phyloP scores from a whole-genome alignment of 2,113 vertebrate genomes.

The Sigmodon hispidus region DNA sequence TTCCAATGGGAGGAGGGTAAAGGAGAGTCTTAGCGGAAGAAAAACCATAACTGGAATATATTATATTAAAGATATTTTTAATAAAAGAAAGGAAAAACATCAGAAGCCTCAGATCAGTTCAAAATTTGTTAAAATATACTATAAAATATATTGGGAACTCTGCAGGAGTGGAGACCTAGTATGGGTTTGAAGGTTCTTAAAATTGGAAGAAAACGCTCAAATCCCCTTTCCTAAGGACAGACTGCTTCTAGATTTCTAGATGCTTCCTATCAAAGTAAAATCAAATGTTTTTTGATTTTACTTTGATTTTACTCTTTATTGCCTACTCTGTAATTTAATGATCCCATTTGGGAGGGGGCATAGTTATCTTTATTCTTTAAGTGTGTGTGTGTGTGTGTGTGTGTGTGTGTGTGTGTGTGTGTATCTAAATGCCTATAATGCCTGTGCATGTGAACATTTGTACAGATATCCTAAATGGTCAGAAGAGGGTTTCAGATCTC shows the following conservation, averaged over 20 bases:
- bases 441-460: background rate
- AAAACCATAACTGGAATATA: background rate
- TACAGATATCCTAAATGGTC: background rate
- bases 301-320: background rate
- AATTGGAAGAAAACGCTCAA: background rate
- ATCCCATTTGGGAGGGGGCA: background rate
- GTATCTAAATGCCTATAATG: background rate
- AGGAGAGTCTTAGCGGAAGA: background rate
- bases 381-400: background rate
- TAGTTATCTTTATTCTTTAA: background rate
- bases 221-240: background rate
- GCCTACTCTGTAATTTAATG: constrained; percentile 1
- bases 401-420: background rate
- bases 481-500: background rate
- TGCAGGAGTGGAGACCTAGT: background rate
- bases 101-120: constrained; percentile 55
- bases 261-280: constrained; percentile 24
- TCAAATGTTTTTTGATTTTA: background rate
- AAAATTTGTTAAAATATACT: constrained; percentile 53
- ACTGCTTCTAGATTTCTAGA: background rate
- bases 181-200: background rate
- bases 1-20: background rate
- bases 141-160: constrained; percentile 62
- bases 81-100: background rate
- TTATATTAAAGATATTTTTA: background rate